Evolutionary conservation across 1,140 invertebrate genomes (phyloP).

Genomic region (Drosophila mojavensis): DNA sequence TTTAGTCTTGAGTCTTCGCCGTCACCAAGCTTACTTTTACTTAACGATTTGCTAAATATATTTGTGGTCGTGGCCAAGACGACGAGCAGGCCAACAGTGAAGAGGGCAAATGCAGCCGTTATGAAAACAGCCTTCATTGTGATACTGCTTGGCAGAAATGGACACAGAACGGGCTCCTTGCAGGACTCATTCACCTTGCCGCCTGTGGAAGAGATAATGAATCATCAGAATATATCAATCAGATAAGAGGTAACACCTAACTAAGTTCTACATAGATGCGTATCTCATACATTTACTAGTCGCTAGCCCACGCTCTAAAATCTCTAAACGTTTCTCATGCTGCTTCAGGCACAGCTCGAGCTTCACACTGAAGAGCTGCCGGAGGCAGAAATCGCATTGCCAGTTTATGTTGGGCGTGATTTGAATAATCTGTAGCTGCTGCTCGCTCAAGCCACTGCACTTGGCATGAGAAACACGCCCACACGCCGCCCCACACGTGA

Average conservation of each 20-base stretch:
- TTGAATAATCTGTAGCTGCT: constrained; percentile 32
- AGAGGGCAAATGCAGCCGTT: constrained; percentile 52
- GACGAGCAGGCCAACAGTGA: constrained; percentile 54
- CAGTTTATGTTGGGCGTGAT: constrained; percentile 36
- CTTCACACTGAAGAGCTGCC: constrained; percentile 16
- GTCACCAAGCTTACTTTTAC: constrained; percentile 82
- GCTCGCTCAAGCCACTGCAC: constrained; percentile 29
- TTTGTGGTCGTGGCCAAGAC: constrained; percentile 61
- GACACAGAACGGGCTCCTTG: constrained; percentile 48
- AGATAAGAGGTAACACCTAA: no score
- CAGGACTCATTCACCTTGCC: constrained; percentile 48
- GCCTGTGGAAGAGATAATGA: constrained; percentile 22
- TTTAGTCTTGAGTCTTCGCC: constrained; percentile 81
- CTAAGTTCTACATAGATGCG: no score
- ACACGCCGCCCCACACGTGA: constrained; percentile 42
- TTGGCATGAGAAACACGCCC: constrained; percentile 22
- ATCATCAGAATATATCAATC: no score
- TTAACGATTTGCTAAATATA: constrained; percentile 63
- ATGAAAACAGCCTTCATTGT: constrained; percentile 66
- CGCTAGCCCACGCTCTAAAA: constrained; percentile 42
- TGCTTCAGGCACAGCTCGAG: constrained; percentile 41
- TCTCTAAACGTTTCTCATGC: constrained; percentile 62
- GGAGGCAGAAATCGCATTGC: constrained; percentile 44
- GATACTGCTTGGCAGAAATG: constrained; percentile 58
- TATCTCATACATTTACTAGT: constrained; percentile 30